Evolutionary conservation across 2,888 invertebrate species (phyloP).

Genomic region (Synergus japonicus): DNA sequence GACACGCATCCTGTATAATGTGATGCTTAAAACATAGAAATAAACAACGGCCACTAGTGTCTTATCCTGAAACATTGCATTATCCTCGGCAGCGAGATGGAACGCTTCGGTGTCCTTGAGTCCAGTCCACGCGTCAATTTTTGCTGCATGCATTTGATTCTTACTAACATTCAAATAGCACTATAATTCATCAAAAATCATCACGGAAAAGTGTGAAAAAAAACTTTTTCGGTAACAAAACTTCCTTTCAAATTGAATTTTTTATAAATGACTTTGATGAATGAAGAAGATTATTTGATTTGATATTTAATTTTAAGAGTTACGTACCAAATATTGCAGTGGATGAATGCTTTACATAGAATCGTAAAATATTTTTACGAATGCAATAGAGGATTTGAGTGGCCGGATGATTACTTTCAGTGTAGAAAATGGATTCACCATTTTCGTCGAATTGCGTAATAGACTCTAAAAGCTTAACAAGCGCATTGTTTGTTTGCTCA

Average conservation of each 20-base stretch:
- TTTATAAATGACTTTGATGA: no score
- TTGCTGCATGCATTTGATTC: neutral
- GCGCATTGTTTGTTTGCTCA: neutral
- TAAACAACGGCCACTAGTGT: constrained; percentile 61
- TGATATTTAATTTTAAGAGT: no score
- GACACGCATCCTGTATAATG: constrained; percentile 59
- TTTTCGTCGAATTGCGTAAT: neutral
- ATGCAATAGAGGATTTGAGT: constrained; percentile 5
- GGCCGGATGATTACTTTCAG: constrained; percentile 11
- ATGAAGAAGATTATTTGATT: no score
- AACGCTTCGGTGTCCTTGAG: constrained; percentile 71
- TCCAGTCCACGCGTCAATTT: constrained; percentile 52
- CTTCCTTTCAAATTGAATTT: no score
- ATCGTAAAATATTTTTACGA: neutral
- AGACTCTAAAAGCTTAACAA: constrained; percentile 7
- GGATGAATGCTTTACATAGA: neutral
- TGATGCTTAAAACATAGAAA: constrained; percentile 55
- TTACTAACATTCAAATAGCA: constrained; percentile 8
- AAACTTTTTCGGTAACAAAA: no score
- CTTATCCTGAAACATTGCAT: constrained; percentile 72
- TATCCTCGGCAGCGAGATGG: constrained; percentile 77
- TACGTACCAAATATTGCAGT: neutral
- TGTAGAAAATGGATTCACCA: neutral
- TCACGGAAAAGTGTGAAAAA: neutral
- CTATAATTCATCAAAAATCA: neutral